Percentiles rank a stretch among this genome's conserved stretches.
These are phyloP conservation scores for Clarias platycephalus DNA, from an alignment of 2,797 vertebrate genomes.

Conservation along the genomic window DNA sequence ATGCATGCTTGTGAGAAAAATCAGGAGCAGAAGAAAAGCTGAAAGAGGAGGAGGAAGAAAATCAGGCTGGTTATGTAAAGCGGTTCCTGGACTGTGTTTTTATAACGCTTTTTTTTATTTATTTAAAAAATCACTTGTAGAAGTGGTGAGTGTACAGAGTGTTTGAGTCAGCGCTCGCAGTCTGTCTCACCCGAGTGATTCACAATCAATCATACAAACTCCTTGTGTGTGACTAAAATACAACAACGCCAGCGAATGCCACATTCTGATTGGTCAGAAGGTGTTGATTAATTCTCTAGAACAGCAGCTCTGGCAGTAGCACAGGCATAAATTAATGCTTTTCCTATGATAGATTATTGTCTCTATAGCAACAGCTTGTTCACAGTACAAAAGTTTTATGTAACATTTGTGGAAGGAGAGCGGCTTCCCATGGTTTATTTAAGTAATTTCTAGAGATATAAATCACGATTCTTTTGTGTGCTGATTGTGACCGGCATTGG, in stretches of 20 bases:
- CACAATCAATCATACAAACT: conserved; percentile 12
- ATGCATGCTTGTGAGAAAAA: neutral
- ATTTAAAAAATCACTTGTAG: neutral
- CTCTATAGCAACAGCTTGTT: neutral
- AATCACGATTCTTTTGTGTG: too few species aligned
- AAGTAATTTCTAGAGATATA: too few species aligned
- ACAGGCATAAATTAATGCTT: neutral
- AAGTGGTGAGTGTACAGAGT: neutral
- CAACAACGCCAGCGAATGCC: neutral
- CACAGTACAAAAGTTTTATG: neutral
- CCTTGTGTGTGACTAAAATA: conserved; percentile 39
- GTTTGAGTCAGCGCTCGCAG: conserved; percentile 6
- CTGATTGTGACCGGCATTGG: too few species aligned
- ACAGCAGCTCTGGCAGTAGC: too few species aligned
- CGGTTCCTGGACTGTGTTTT: conserved; percentile 42
- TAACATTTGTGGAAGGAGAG: too few species aligned
- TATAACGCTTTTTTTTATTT: conserved; percentile 3
- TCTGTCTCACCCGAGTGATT: conserved; percentile 22
- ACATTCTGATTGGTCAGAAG: neutral
- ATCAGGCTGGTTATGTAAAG: conserved; percentile 58
- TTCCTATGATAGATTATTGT: neutral
- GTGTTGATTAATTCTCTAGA: neutral
- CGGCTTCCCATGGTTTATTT: too few species aligned
- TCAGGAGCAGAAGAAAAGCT: conserved; percentile 18
- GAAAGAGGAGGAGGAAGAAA: conserved; percentile 38